Evolutionary conservation across 2,113 vertebrate genomes (phyloP), one percentile per base, ranked within the genome.

Genomic region (Sinocyclocheilus maitianheensis): DNA sequence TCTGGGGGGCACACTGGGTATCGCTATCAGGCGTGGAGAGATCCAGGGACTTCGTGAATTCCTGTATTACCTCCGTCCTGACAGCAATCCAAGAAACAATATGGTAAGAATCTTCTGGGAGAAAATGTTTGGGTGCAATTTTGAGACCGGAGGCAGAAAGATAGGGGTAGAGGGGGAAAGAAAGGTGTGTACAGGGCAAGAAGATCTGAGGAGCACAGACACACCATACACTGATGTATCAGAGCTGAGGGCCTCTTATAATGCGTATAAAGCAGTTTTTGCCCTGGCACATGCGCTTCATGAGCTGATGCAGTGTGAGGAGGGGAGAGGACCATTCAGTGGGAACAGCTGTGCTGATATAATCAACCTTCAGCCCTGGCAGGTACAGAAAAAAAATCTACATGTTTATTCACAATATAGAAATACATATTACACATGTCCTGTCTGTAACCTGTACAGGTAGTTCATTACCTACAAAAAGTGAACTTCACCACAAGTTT

Each of bases 1-100:
- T 16, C 76, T 77, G 46, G 46, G 48, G 30, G 94, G 94, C 14
- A 93, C 93, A 8, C 89, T 95, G 75, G 93, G 94, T 0, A 91
- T 95, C 10, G 92, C 94, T 9, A 94, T 94, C 22, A 92, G 92
- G 37, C 90, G 89, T 77, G 94, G 94, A 34, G 91, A 94, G 80
- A 94, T 95, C 77, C 85, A 89, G 48, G 91, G 91, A 3, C 91
- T 95, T 46, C 86, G 22, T 51, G 89, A 94, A 2, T 94, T 93
- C 69, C 87, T 95, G 6, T 71, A 92, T 34, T 43, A 43, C 46
- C 63, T 93, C 80, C 87, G 3, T 24, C 93, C 91, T 75, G 87
- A 90, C 67, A 34, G 65, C 10, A 43, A 88, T 24, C 30, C 88
- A 5, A 62, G 75, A 40, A 89, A 92, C 37, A 93, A 74, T 75